Percentiles rank a stretch among this genome's conserved stretches.
Evolutionary conservation across 1,140 invertebrate genomes (phyloP).

Genomic region (Pteromalus puparum): DNA sequence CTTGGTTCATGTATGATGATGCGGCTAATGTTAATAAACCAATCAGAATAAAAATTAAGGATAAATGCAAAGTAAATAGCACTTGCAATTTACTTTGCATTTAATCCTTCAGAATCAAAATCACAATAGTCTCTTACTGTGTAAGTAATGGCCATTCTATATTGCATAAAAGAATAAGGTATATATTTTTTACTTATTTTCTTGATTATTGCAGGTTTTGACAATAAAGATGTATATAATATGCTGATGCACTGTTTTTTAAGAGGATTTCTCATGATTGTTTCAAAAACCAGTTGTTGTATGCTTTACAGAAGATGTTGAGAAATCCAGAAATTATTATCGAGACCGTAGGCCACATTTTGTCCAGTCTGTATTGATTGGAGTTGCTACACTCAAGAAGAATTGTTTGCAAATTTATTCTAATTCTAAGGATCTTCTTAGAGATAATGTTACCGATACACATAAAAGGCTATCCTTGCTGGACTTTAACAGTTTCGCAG

Average conservation of each 20-base stretch:
- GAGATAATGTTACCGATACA: conserved; percentile 83
- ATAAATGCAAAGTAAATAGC: neutral
- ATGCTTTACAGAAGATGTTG: conserved; percentile 94
- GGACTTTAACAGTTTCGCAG: conserved; percentile 81
- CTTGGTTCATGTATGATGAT: conserved; percentile 18
- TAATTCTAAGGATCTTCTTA: conserved; percentile 87
- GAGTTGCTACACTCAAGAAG: conserved; percentile 86
- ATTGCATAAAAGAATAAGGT: too few relatives aligned
- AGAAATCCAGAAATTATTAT: conserved; percentile 94
- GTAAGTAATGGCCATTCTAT: too few relatives aligned
- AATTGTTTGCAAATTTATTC: conserved; percentile 84
- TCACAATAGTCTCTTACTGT: neutral
- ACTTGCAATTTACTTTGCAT: neutral
- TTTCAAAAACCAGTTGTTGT: conserved; percentile 85
- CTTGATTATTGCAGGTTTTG: too few relatives aligned
- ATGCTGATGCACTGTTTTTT: conserved; percentile 80
- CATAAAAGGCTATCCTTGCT: conserved; percentile 83
- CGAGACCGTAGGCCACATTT: conserved; percentile 84
- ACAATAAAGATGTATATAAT: too few relatives aligned
- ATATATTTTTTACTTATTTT: too few relatives aligned
- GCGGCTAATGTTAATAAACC: neutral
- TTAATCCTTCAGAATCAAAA: neutral
- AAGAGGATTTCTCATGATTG: conserved; percentile 81
- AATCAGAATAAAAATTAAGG: neutral
- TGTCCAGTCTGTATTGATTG: conserved; percentile 86